phyloP scores from a whole-genome alignment of 2,888 invertebrate genomes.

The Athalia rosae region DNA sequence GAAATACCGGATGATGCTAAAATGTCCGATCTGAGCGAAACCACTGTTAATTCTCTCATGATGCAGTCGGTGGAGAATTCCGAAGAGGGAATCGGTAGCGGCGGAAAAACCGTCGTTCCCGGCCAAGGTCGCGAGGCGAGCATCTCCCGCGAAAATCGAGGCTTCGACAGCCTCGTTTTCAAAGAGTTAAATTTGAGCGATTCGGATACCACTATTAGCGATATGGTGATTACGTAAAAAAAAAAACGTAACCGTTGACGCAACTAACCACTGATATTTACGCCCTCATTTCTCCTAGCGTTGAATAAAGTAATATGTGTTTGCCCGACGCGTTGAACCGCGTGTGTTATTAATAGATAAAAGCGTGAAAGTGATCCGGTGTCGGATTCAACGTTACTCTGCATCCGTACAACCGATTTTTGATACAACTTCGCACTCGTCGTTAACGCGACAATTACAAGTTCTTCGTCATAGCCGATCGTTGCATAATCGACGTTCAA shows the following conservation, averaged over 20 bases:
- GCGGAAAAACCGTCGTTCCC: not conserved
- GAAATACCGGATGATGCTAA: slow-evolving; percentile 44
- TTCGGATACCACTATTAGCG: slow-evolving; percentile 9
- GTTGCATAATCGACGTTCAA: no score
- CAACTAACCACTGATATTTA: not conserved
- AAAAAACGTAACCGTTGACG: not conserved
- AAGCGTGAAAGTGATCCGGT: slow-evolving; percentile 13
- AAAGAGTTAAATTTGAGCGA: slow-evolving; percentile 48
- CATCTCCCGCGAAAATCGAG: not conserved
- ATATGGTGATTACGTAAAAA: not conserved
- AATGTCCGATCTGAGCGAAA: slow-evolving; percentile 55
- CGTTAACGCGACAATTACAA: no score
- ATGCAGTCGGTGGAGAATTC: not conserved
- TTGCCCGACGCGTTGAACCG: not conserved
- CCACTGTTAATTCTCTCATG: slow-evolving; percentile 38
- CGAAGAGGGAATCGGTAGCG: slow-evolving; percentile 20
- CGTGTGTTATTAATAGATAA: slow-evolving; percentile 17
- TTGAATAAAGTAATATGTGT: not conserved
- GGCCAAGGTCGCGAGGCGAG: not conserved
- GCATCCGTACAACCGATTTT: no score
- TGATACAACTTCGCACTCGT: no score
- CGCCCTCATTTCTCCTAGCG: not conserved
- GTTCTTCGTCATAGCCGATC: no score
- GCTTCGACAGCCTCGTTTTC: not conserved
- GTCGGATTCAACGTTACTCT: no score